Conservation (phyloP, 2,113 vertebrate species). For the Ochotona curzoniae region DNA sequence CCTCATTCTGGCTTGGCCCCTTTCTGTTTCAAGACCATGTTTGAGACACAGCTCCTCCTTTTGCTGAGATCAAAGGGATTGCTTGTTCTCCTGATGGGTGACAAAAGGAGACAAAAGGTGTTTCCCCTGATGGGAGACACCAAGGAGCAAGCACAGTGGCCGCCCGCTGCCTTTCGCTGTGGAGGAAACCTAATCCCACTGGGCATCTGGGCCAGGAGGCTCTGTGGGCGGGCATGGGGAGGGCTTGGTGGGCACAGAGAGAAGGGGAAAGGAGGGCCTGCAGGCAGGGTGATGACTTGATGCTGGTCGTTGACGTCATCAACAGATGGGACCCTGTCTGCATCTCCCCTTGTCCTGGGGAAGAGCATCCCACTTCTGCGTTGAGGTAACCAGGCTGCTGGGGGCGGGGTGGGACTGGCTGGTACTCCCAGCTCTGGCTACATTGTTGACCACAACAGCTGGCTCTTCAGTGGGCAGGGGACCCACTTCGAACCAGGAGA, state of each 20-base stretch:
- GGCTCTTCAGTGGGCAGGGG: too few relatives aligned
- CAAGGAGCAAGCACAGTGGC: conserved; percentile 84
- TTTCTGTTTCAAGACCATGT: conserved; percentile 83
- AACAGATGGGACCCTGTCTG: background rate
- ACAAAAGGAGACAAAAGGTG: conserved; percentile 90
- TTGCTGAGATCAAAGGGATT: conserved; percentile 89
- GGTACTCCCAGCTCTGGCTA: too few relatives aligned
- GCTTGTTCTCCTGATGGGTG: conserved; percentile 90
- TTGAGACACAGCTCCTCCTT: conserved; percentile 88
- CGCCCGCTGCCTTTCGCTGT: conserved; percentile 84
- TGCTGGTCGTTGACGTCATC: background rate
- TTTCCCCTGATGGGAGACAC: too few relatives aligned
- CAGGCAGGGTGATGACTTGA: background rate
- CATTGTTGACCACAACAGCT: background rate
- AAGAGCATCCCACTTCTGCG: background rate
- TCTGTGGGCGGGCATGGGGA: conserved; percentile 70
- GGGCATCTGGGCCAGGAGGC: conserved; percentile 80
- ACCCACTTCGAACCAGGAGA: background rate
- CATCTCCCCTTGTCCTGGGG: background rate
- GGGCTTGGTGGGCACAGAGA: background rate
- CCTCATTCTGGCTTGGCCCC: conserved; percentile 83
- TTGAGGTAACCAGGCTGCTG: background rate
- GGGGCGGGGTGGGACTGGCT: background rate
- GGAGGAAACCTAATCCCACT: conserved; percentile 81
- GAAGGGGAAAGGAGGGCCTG: background rate